Percentiles rank a stretch among this genome's conserved stretches.
phyloP scores from a whole-genome alignment of 2,888 invertebrate genomes.

The Tenthredo amoena region DNA sequence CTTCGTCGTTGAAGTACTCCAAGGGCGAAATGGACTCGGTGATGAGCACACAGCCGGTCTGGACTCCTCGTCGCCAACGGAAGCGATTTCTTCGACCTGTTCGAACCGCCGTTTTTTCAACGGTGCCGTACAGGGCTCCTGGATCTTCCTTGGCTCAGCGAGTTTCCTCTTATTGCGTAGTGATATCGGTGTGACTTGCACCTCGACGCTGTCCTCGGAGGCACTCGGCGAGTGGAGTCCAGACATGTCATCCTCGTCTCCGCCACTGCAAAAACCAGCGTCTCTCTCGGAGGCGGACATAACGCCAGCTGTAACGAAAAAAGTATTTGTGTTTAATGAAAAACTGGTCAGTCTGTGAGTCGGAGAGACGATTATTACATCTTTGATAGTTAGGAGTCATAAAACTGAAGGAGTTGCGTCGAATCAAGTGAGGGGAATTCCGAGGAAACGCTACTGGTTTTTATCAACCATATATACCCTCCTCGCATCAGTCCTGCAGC shows the following conservation, averaged over 20 bases:
- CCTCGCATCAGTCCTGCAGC: not conserved
- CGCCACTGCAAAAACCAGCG: constrained; percentile 88
- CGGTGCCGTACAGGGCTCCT: constrained; percentile 80
- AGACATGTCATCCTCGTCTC: constrained; percentile 82
- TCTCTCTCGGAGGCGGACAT: constrained; percentile 82
- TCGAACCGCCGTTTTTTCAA: constrained; percentile 83
- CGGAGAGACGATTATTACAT: not conserved
- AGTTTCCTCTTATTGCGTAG: constrained; percentile 84
- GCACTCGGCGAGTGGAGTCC: constrained; percentile 82
- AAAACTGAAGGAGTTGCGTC: constrained; percentile 5
- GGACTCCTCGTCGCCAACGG: constrained; percentile 75
- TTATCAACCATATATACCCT: not conserved
- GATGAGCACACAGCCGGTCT: constrained; percentile 70
- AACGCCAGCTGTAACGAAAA: constrained; percentile 80
- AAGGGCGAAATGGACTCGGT: constrained; percentile 83
- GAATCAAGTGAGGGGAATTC: constrained; percentile 17
- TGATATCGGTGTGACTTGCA: constrained; percentile 82
- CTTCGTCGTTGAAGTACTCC: constrained; percentile 78
- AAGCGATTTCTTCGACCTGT: constrained; percentile 61
- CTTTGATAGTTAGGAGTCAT: constrained; percentile 26
- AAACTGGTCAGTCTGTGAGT: not conserved
- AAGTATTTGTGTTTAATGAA: constrained; percentile 44
- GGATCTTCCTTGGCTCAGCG: constrained; percentile 83
- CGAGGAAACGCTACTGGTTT: constrained; percentile 32
- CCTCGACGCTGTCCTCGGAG: constrained; percentile 84